These are phyloP conservation scores for Chrysolina haemoptera DNA, from an alignment of 2,888 invertebrate species.

Conservation along the genomic window DNA sequence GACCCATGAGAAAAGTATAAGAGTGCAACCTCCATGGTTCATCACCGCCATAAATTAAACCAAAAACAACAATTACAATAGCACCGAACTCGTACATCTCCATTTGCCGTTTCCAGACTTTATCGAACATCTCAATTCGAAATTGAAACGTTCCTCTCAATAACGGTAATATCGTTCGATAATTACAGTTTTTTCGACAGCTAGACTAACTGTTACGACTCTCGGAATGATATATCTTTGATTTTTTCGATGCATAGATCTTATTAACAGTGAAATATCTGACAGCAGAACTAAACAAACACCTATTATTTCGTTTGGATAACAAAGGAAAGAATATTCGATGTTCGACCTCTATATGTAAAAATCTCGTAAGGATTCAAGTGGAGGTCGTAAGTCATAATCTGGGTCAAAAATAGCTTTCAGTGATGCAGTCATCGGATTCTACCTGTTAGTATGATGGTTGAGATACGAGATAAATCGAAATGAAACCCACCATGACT, in stretches of 20 bases:
- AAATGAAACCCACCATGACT: no score
- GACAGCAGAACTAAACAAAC: conserved; percentile 41
- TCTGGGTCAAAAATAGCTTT: conserved; percentile 40
- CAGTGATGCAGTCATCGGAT: conserved; percentile 31
- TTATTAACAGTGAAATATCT: conserved; percentile 43
- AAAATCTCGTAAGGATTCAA: conserved; percentile 12
- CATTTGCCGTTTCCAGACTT: conserved; percentile 19
- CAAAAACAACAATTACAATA: conserved; percentile 16
- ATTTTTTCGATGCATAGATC: conserved; percentile 33
- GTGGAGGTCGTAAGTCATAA: conserved; percentile 42
- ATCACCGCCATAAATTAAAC: conserved; percentile 9
- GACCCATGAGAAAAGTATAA: conserved; percentile 7
- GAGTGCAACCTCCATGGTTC: conserved; percentile 6
- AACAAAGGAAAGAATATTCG: conserved; percentile 16
- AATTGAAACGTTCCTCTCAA: conserved; percentile 35
- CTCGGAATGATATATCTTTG: conserved; percentile 27
- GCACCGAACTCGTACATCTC: not conserved
- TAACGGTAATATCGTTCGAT: conserved; percentile 37
- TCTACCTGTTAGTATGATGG: conserved; percentile 14
- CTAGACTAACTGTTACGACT: conserved; percentile 23
- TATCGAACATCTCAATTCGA: conserved; percentile 36
- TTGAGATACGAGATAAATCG: not conserved
- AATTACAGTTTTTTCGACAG: conserved; percentile 39
- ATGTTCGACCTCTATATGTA: conserved; percentile 25
- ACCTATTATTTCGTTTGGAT: conserved; percentile 32